Conservation (phyloP, 2,113 vertebrate species). For the Drymodes brunneopygia region DNA sequence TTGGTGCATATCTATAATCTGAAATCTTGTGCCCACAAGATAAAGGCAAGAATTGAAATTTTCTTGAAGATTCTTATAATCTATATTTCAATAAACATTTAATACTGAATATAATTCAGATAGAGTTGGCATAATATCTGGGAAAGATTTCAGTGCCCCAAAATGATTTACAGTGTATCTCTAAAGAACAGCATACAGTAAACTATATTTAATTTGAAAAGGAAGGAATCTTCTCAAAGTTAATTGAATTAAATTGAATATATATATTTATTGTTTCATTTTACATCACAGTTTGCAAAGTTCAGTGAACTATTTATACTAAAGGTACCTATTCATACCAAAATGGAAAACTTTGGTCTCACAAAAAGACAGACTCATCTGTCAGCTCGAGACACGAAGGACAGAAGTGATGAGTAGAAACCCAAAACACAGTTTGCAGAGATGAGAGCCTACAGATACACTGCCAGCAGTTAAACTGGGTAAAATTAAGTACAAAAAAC, state of each 20-base stretch:
- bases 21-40: background rate
- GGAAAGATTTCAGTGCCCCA: no score
- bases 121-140: no score
- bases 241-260: no score
- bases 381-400: background rate
- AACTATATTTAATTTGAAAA: no score
- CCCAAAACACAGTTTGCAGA: background rate
- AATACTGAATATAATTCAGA: no score
- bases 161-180: no score
- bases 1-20: background rate
- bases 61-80: no score
- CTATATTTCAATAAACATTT: no score
- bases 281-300: background rate
- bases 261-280: background rate
- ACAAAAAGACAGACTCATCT: background rate
- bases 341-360: background rate
- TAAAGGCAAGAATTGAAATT: background rate
- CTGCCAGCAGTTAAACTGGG: background rate
- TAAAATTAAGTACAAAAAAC: background rate
- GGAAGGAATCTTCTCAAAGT: no score
- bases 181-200: no score
- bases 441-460: background rate
- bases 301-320: background rate
- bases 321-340: background rate
- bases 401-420: background rate